Evolutionary conservation across 2,113 vertebrate species (phyloP), one percentile per base, ranked within the genome.

Genomic region (Peromyscus polionotus): DNA sequence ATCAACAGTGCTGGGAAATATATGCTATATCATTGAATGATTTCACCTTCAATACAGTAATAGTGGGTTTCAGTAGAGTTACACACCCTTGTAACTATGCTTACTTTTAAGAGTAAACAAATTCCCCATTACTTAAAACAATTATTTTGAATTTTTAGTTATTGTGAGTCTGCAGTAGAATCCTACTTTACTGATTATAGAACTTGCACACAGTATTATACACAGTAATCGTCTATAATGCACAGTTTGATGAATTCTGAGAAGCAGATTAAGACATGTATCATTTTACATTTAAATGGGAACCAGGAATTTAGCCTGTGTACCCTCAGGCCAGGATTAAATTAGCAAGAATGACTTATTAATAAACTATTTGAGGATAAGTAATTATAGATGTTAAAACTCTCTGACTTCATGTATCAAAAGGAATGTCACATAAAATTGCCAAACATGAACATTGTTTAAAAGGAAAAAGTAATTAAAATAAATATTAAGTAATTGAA

Each of bases 401-500:
- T 63, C 4, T 14, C 61, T 51, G 42, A 28, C 5, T 5, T 68
- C 33, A 88, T 36, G 14, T 84, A 51, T 48, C 42, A 92, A 94
- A 95, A 93, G 6, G 84, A 92, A 87, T 94, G 39, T 31, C 33
- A 83, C 54, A 59, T 59, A 31, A 89, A 95, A 68, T 22, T 85
- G 36, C 84, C 57, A 93, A 88, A 59, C 73, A 8, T 51, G 91
- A 92, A 59, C 0, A 83, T 67, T 87, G 61, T 91, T 65, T 39
- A 48, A 81, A 87, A 70, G 1, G 26, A 72, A 28, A 65, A 92
- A 5, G 5, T 70, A 88, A 54, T 54, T 84, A 70, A 90, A 92
- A 57, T 10, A 88, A 79, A 75, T 90, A 79, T 5, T 54, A 24
- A 81, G 4, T 72, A 93, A 39, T 13, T 42, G 61, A 90, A 96